Percentiles rank a stretch among this genome's conserved stretches.
Evolutionary conservation across 2,888 invertebrate genomes (phyloP).

Genomic region (Noctua janthina): DNA sequence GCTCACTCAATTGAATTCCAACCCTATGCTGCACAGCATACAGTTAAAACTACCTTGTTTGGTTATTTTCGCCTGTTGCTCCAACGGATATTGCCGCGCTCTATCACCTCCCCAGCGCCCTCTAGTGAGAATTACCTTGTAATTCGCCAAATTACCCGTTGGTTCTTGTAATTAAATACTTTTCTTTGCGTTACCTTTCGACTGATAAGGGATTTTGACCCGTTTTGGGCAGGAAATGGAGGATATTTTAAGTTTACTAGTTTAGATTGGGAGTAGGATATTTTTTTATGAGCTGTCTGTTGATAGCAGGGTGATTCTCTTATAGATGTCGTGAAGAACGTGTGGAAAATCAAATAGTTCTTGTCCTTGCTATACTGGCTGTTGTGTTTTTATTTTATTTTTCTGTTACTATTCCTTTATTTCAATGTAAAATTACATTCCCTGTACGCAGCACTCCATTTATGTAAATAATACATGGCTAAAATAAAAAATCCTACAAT

Average conservation of each 20-base stretch:
- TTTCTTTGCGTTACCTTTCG: conserved; percentile 65
- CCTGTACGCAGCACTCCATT: too few species aligned
- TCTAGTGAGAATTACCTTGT: conserved; percentile 85
- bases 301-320: not conserved
- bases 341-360: not conserved
- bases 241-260: conserved; percentile 13
- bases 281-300: not conserved
- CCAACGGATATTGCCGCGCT: conserved; percentile 85
- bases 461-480: too few species aligned
- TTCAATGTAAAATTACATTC: too few species aligned
- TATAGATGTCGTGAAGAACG: not conserved
- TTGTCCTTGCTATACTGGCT: too few species aligned
- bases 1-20: conserved; percentile 8
- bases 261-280: not conserved
- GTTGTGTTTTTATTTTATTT: too few species aligned
- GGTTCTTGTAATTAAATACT: conserved; percentile 86
- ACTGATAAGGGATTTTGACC: conserved; percentile 52
- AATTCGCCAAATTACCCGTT: conserved; percentile 87
- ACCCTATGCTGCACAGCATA: not conserved
- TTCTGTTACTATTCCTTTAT: too few species aligned
- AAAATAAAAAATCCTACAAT: too few species aligned
- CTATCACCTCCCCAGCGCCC: conserved; percentile 80
- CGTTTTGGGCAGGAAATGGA: conserved; percentile 22
- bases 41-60: conserved; percentile 31
- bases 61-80: conserved; percentile 81